Percentiles rank a stretch among this genome's conserved stretches.
Evolutionary conservation across 2,113 vertebrate genomes (phyloP).

Genomic region (Orthochromis indermauri): DNA sequence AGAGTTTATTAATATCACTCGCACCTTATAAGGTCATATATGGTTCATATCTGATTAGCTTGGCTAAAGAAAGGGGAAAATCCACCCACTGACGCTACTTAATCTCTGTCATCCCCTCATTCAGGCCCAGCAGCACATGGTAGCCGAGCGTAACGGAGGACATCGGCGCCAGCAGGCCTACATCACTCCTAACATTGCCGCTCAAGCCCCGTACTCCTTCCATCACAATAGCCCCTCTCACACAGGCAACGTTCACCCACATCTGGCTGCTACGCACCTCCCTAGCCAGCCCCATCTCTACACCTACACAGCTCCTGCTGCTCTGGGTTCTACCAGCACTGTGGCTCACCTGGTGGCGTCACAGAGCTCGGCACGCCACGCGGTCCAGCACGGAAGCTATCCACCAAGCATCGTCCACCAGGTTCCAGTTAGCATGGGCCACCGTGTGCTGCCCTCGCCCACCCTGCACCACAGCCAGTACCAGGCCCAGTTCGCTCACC

Average conservation of each 20-base stretch:
- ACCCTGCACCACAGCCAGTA: conserved; percentile 94
- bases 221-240: conserved; percentile 93
- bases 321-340: conserved; percentile 88
- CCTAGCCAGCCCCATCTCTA: conserved; percentile 93
- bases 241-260: conserved; percentile 82
- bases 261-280: conserved; percentile 88
- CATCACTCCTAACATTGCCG: conserved; percentile 90
- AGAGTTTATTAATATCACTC: neutral
- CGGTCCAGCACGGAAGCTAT: conserved; percentile 88
- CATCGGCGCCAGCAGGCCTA: conserved; percentile 95
- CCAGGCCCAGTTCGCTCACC: conserved; percentile 95
- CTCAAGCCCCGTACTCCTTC: conserved; percentile 92
- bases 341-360: conserved; percentile 94
- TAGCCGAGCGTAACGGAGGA: conserved; percentile 79
- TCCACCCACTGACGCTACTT: neutral
- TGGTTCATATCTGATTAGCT: neutral
- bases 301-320: conserved; percentile 85
- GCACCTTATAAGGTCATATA: neutral
- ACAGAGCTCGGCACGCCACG: conserved; percentile 85
- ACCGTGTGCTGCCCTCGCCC: conserved; percentile 89
- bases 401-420: conserved; percentile 92
- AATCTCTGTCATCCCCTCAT: neutral
- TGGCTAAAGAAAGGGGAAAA: neutral
- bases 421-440: conserved; percentile 94
- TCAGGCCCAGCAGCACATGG: conserved; percentile 91